Conservation (phyloP, 2,113 vertebrate genomes). For the Xiphias gladius region DNA sequence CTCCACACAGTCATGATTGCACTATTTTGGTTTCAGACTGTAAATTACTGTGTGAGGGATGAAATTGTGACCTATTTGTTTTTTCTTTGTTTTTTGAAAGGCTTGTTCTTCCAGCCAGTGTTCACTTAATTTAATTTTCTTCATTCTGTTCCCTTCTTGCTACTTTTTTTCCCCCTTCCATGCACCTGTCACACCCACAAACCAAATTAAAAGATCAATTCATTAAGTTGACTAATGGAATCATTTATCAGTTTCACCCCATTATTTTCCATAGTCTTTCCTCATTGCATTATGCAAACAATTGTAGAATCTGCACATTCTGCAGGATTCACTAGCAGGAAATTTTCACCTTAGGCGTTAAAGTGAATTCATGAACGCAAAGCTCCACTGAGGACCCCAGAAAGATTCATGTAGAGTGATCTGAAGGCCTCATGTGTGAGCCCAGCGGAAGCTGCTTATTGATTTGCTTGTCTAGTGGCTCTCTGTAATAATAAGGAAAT, state of each 20-base stretch:
- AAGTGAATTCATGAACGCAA: constrained; percentile 41
- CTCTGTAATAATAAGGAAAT: constrained; percentile 82
- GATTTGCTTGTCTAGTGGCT: constrained; percentile 79
- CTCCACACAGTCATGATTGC: constrained; percentile 3
- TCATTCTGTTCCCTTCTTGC: constrained; percentile 44
- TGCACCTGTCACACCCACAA: constrained; percentile 63
- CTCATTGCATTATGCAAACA: constrained; percentile 44
- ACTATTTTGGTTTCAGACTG: constrained; percentile 17
- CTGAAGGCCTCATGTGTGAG: constrained; percentile 51
- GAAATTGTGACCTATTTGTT: constrained; percentile 41
- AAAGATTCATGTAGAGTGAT: constrained; percentile 54
- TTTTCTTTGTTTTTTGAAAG: constrained; percentile 17
- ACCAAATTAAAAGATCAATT: constrained; percentile 72
- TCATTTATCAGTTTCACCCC: constrained; percentile 68
- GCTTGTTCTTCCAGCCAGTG: constrained; percentile 31
- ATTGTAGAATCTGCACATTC: constrained; percentile 19
- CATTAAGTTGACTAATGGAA: constrained; percentile 73
- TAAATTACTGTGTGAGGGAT: constrained; percentile 24
- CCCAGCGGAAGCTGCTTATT: constrained; percentile 75
- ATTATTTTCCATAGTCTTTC: constrained; percentile 59
- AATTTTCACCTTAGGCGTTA: constrained; percentile 37
- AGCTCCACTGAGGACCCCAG: constrained; percentile 40
- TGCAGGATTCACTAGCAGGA: background rate
- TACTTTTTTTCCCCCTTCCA: constrained; percentile 48
- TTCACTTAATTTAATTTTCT: constrained; percentile 58